Conservation (phyloP, 2,113 vertebrate genomes). For the Zeus faber region DNA sequence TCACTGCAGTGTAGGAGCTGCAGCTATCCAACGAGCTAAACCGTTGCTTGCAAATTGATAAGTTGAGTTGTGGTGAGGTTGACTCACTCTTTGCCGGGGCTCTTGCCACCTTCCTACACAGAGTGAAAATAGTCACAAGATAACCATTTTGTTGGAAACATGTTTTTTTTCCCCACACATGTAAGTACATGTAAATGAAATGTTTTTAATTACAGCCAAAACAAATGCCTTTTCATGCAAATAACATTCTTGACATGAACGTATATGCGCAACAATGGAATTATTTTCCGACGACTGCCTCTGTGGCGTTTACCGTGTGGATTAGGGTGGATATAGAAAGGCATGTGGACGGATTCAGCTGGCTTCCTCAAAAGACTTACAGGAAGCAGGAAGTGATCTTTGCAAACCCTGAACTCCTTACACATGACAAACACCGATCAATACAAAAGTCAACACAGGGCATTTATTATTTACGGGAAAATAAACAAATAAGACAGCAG, state of each 20-base stretch:
- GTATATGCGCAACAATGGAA: background rate
- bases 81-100: background rate
- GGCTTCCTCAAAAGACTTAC: conserved; percentile 4
- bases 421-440: too few species aligned
- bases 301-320: background rate
- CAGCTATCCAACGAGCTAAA: background rate
- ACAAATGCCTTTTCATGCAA: background rate
- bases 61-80: background rate
- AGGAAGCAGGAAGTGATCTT: conserved; percentile 5
- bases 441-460: too few species aligned
- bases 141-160: background rate
- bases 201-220: too few species aligned
- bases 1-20: background rate
- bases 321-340: background rate
- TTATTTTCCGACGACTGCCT: background rate
- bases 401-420: conserved; percentile 3
- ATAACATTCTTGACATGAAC: background rate
- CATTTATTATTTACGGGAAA: too few species aligned
- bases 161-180: background rate
- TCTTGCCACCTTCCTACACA: background rate
- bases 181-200: too few species aligned
- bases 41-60: conserved; percentile 5
- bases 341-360: conserved; percentile 1
- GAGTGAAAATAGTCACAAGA: conserved; percentile 2
- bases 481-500: too few species aligned